Evolutionary conservation across 2,113 vertebrate species (phyloP).

Genomic region (western clawed frog (Xenopus tropicalis)): DNA sequence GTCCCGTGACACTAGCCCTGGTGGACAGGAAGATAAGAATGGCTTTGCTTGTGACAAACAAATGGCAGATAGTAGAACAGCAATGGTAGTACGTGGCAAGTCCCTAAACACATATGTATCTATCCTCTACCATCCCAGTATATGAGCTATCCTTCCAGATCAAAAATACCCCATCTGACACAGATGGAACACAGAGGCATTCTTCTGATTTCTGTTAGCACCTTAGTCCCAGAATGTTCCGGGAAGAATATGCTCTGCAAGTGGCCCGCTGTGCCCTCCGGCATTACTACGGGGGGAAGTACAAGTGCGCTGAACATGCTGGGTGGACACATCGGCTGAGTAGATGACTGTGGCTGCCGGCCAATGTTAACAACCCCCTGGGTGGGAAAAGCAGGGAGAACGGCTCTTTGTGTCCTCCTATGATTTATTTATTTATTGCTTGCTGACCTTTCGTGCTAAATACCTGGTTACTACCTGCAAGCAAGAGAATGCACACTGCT

Average conservation of each 20-base stretch:
- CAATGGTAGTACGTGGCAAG: constrained; percentile 75
- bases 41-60: constrained; percentile 68
- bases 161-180: too few species aligned
- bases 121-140: constrained; percentile 57
- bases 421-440: too few species aligned
- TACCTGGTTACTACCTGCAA: too few species aligned
- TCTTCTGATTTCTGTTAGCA: too few species aligned
- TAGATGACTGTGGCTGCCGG: constrained; percentile 67
- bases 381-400: constrained; percentile 87
- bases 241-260: too few species aligned
- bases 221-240: too few species aligned
- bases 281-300: too few species aligned
- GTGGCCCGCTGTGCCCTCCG: too few species aligned
- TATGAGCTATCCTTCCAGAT: constrained; percentile 37
- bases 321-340: constrained; percentile 13
- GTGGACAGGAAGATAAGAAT: constrained; percentile 65
- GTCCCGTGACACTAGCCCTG: constrained; percentile 57
- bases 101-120: constrained; percentile 61
- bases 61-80: constrained; percentile 77
- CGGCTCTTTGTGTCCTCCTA: constrained; percentile 60
- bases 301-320: too few species aligned
- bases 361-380: constrained; percentile 93
- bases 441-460: too few species aligned
- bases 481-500: too few species aligned
- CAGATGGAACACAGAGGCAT: too few species aligned